These are phyloP conservation scores for Uropsilus gracilis DNA, from an alignment of 2,113 vertebrate species.

Conservation along the genomic window DNA sequence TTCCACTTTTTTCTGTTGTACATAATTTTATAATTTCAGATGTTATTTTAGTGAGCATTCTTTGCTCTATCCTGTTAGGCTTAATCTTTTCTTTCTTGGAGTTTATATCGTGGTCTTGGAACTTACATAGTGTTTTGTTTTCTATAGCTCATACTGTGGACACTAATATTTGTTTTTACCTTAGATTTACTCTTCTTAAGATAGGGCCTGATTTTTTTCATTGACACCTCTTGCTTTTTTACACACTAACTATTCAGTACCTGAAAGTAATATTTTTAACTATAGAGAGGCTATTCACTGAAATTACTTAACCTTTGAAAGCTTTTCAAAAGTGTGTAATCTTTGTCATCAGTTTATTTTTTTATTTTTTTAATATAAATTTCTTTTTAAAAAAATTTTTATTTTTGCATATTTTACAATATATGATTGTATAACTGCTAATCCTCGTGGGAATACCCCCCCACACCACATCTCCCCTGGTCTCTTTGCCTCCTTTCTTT, in stretches of 20 bases:
- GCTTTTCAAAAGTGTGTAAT: slow-evolving; percentile 15
- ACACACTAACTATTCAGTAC: neutral
- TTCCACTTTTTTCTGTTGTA: neutral
- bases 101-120: neutral
- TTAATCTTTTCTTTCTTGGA: neutral
- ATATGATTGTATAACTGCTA: too few species aligned
- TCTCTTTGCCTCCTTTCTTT: too few species aligned
- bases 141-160: neutral
- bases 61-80: neutral
- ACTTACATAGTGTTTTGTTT: neutral
- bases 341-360: neutral
- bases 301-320: slow-evolving; percentile 33
- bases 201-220: neutral
- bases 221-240: too few species aligned
- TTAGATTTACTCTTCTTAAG: neutral
- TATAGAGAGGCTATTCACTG: neutral
- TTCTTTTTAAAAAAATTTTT: too few species aligned
- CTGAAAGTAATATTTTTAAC: neutral
- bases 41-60: neutral
- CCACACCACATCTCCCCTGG: too few species aligned
- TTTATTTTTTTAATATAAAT: too few species aligned
- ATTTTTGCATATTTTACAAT: too few species aligned
- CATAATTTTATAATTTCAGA: neutral
- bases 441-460: too few species aligned
- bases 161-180: neutral